phyloP scores from a whole-genome alignment of 2,113 vertebrate species.

The Platichthys flesus region DNA sequence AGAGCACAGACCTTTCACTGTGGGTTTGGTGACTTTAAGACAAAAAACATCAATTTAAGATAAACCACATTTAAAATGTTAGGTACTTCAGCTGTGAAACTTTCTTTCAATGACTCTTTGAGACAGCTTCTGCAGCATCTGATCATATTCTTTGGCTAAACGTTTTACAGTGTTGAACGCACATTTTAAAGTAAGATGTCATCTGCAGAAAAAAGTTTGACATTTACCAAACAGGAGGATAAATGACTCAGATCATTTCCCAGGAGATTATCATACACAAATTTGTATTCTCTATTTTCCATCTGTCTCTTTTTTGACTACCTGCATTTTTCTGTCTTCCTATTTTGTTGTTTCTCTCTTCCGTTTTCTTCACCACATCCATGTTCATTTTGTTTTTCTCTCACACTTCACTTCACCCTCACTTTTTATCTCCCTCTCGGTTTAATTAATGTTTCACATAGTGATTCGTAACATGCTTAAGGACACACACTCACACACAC shows the following conservation, averaged over 20 bases:
- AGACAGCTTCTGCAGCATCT: not conserved
- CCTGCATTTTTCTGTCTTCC: no score
- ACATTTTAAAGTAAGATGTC: not conserved
- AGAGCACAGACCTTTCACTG: no score
- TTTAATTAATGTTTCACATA: not conserved
- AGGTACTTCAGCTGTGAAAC: not conserved
- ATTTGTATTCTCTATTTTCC: not conserved
- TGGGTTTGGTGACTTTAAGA: no score
- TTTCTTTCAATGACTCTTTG: not conserved
- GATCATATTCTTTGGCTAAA: not conserved
- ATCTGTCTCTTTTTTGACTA: no score
- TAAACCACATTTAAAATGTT: not conserved
- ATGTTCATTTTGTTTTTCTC: not conserved
- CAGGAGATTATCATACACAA: not conserved
- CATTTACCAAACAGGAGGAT: not conserved
- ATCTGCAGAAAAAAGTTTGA: not conserved
- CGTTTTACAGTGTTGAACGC: not conserved
- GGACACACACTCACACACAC: not conserved
- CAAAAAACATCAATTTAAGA: not conserved
- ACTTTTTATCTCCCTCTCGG: not conserved
- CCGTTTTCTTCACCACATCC: not conserved
- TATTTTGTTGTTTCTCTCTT: not conserved
- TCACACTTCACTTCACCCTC: not conserved
- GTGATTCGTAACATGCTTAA: not conserved
- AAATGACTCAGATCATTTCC: not conserved